Evolutionary conservation across 2,797 vertebrate species (phyloP), one percentile per base, ranked within the genome.

Genomic region (Ctenopoma multispine): DNA sequence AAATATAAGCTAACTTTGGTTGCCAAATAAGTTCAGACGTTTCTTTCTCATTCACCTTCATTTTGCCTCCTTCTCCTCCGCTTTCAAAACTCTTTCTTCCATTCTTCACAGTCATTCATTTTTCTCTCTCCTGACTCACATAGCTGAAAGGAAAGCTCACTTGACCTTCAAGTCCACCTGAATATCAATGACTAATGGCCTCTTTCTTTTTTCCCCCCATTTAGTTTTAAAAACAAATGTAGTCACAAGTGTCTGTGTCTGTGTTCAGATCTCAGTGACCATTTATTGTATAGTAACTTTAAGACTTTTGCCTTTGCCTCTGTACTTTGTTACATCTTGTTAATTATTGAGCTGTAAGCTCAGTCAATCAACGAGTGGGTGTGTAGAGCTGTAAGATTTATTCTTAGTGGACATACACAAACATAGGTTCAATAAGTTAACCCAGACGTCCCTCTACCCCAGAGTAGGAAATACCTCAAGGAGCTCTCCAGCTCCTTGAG

Each of bases 281-380:
- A 11, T 23, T 50, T 29, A 23, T 13, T 15, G 27, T 43, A 17
- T 20, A 15, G 24, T 36, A 24, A 5, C 31, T 20, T 63, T 20
- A 73, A 59, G 21, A 9, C 34, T 14, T 27, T n/a, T n/a, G 38
- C 40, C 20, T 64, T 7, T 23, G 18, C 49, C 36, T 48, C 7
- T 29, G 5, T 13, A 13, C 60, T 75, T 58, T 51, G 38, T 57
- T 34, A 57, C 38, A 65, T 50, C 43, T 58, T 23, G 11, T 61
- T 73, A 62, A 74, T 79, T 55, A 77, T 50, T 51, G 44, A 46
- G 63, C 27, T 51, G 65, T n/a, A 66, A 46, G 71, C 48, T n/a
- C n/a, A n/a, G n/a, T n/a, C n/a, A n/a, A n/a, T n/a, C n/a, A n/a
- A n/a, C n/a, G n/a, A 47, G 20, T 31, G 49, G 44, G 44, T 23